Evolutionary conservation across 2,888 invertebrate species (phyloP).

Genomic region (Gerris lacustris): DNA sequence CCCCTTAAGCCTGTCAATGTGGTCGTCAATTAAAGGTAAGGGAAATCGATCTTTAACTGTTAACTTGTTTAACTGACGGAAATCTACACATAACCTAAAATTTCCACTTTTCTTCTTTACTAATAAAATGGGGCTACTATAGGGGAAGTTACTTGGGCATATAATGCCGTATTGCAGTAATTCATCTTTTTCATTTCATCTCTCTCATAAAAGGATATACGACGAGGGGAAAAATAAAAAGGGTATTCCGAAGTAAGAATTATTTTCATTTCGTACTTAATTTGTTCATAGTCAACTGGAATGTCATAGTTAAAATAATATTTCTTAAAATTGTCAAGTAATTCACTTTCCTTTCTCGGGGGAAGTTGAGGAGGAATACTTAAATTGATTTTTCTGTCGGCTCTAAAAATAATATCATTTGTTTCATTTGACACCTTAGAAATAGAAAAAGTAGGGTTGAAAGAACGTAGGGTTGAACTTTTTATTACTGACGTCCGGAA

Average conservation of each 20-base stretch:
- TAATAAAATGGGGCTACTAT: slow-evolving; percentile 13
- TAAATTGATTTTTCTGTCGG: too few species aligned
- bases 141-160: slow-evolving; percentile 11
- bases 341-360: too few species aligned
- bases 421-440: neutral
- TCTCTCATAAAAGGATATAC: slow-evolving; percentile 11
- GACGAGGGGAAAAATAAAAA: slow-evolving; percentile 9
- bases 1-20: slow-evolving; percentile 3
- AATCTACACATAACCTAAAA: slow-evolving; percentile 10
- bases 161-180: slow-evolving; percentile 8
- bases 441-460: neutral
- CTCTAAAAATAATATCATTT: too few species aligned
- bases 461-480: too few species aligned
- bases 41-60: slow-evolving; percentile 10
- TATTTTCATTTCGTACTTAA: slow-evolving; percentile 15
- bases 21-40: slow-evolving; percentile 15
- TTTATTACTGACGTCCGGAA: neutral
- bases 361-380: too few species aligned
- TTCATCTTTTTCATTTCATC: slow-evolving; percentile 2
- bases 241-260: neutral
- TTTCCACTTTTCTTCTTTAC: slow-evolving; percentile 14
- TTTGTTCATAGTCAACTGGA: too few species aligned
- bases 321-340: too few species aligned
- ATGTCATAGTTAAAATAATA: too few species aligned
- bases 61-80: slow-evolving; percentile 9